phyloP scores from a whole-genome alignment of 2,888 invertebrate genomes.

The Meiosimyza platycephala region DNA sequence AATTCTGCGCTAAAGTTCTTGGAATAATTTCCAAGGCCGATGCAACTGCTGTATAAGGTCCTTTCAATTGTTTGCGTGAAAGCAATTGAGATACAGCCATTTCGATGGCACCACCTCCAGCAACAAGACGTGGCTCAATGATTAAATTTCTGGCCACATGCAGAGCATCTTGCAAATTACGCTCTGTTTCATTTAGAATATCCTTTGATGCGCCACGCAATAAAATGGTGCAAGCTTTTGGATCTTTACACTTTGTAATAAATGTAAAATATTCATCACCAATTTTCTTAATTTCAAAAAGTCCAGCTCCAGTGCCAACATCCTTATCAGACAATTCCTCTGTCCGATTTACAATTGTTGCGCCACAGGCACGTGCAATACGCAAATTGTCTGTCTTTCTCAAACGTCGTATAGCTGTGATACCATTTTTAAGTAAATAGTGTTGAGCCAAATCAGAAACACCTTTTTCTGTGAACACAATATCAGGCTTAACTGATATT shows the following conservation, averaged over 20 bases:
- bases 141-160: constrained; percentile 95
- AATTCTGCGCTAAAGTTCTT: constrained; percentile 96
- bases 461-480: constrained; percentile 98
- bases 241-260: constrained; percentile 93
- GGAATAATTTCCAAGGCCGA: constrained; percentile 97
- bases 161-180: constrained; percentile 95
- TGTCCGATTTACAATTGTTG: constrained; percentile 95
- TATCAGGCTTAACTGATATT: constrained; percentile 93
- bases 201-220: constrained; percentile 98
- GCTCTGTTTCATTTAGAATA: constrained; percentile 94
- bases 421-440: constrained; percentile 83
- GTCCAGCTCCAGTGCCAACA: constrained; percentile 91
- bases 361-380: constrained; percentile 94
- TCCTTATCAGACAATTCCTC: constrained; percentile 95
- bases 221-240: constrained; percentile 98
- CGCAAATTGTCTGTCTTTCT: constrained; percentile 98
- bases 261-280: constrained; percentile 95
- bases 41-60: constrained; percentile 95
- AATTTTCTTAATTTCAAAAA: constrained; percentile 96
- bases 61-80: constrained; percentile 87
- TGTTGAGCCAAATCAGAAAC: constrained; percentile 94
- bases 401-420: constrained; percentile 82
- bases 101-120: constrained; percentile 97
- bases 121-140: constrained; percentile 81
- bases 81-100: constrained; percentile 92